Base-by-base conservation (phyloP, 2,797 vertebrate genomes). In the Aselliscus stoliczkanus region DNA sequence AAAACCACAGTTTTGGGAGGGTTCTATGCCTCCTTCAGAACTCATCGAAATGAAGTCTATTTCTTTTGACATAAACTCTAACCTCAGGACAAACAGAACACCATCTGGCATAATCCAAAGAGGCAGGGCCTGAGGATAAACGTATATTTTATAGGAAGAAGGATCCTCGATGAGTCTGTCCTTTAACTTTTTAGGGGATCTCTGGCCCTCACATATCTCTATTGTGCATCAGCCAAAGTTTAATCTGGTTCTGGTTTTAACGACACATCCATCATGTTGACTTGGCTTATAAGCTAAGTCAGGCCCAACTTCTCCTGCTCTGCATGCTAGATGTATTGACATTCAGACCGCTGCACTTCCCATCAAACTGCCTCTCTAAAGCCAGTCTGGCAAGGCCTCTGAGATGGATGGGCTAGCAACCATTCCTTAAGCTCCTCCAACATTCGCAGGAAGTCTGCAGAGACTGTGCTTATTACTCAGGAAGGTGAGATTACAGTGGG, bases 41-140 rank as follows among this genome's bases (percentile, higher is more conserved):
- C 31, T 94, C 86, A 92, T 15, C 44, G 4, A 95, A 93, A 76
- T 79, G 58, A 97, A 87, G 86, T 89, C 44, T 91, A 97, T 81
- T 92, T 77, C 65, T 97, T 95, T 90, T 92, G 95, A 96, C 96
- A 81, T 84, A 94, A 95, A 90, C 89, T 62, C 29, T 86, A 96
- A 87, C 94, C 96, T 96, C 91, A 90, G 69, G 95, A 93, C 83
- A 96, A 97, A 75, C 14, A 60, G 44, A 95, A 96, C 37, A 72
- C 18, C 94, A 94, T 96, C 70, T 82, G 70, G 77, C 69, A 44
- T 69, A 89, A 96, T 67, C 52, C 80, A 93, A 95, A 97, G 94
- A 96, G 91, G 76, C 80, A 94, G 67, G 50, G 82, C 96, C 92
- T 75, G 47, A 14, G 39, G 94, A 95, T 17, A 85, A 81, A 96